Evolutionary conservation across 2,113 vertebrate species (phyloP).

Genomic region (Cryptomyrus ogoouensis): DNA sequence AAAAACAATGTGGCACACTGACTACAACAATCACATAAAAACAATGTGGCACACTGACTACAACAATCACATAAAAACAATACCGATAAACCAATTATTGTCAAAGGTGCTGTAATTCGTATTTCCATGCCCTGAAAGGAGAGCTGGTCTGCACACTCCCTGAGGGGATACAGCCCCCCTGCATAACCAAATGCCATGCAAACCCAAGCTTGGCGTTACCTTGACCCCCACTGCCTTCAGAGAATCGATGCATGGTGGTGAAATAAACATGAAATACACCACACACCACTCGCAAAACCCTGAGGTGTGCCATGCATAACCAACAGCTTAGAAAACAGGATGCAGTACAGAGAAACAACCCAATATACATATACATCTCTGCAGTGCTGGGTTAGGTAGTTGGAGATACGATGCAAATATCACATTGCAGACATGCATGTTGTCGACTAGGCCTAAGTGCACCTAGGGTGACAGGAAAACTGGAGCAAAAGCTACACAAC

Average conservation of each 20-base stretch:
- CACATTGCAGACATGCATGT: neutral
- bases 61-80: neutral
- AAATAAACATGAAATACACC: constrained; percentile 3
- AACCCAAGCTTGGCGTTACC: neutral
- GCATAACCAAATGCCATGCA: neutral
- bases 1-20: neutral
- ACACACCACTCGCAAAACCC: neutral
- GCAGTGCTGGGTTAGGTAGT: neutral
- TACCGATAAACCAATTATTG: neutral
- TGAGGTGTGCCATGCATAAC: neutral
- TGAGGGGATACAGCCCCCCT: neutral
- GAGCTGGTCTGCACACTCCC: neutral
- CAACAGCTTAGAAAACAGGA: neutral
- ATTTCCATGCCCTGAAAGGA: neutral
- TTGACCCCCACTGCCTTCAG: neutral
- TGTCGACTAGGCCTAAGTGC: neutral
- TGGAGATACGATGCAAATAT: neutral
- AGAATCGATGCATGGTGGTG: neutral
- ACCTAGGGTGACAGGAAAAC: neutral
- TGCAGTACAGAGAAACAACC: neutral
- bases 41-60: neutral
- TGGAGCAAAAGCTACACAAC: neutral
- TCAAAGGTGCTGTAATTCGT: neutral
- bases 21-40: neutral
- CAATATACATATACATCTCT: neutral